Evolutionary conservation across 1,140 invertebrate genomes (phyloP), one percentile per base, ranked within the genome.

Genomic region (Chymomyza costata): DNA sequence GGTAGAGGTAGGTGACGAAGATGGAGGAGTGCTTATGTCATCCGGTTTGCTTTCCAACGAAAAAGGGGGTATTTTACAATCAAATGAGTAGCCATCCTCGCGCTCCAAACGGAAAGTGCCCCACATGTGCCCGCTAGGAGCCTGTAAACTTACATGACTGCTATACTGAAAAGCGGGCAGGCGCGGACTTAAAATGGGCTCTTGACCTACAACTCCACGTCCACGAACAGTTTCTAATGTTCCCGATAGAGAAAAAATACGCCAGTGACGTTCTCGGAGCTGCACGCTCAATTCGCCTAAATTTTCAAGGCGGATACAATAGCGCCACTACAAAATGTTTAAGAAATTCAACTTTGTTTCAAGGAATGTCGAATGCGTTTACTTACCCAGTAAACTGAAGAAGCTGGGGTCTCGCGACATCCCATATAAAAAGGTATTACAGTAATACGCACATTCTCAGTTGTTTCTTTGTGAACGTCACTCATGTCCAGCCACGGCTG

Each of bases 51-150:
- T 97, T 86, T 98, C 96, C 37, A 99, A 86, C 2, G 95, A 97
- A 86, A 98, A 98, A 5, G 97, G 95, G 25, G 97, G 97, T 63
- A 99, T 98, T 83, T 96, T 90, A 83, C 96, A 98, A 85, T 98
- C 96, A 87, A 99, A 98, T 0, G 93, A 93, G 73, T 95, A 95
- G 0, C 96, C 97, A 89, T 98, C 96, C 87, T 97, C 94, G 55
- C 95, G 90, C 87, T 98, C 97, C 93, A 99, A 95, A 78, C 95
- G 90, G 83, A 97, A 99, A 7, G 95, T 98, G 32, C 96, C 97
- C 97, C 97, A 98, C 97, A 99, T 99, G 82, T 98, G 96, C 21
- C 97, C 97, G 86, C 95, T 96, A n/a, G 96, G 95, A 38, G 96
- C 96, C 87, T 98, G 96, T 45, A 99, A 88, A 66, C 94, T 96